These are phyloP conservation scores for Sycophaga agraensis DNA, from an alignment of 1,140 invertebrate genomes.

Conservation along the genomic window DNA sequence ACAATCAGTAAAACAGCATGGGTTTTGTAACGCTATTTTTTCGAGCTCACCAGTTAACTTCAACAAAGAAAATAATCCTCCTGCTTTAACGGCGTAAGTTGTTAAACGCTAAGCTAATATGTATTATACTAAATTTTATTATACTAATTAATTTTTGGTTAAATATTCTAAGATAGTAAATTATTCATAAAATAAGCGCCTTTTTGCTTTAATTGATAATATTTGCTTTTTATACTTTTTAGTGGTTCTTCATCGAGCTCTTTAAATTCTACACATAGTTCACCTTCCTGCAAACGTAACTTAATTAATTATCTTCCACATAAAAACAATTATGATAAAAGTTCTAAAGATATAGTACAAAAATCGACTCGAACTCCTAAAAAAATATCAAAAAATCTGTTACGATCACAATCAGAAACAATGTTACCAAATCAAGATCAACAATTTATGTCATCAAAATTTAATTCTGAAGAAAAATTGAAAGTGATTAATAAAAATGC, in stretches of 20 bases:
- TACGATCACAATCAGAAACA: conserved; percentile 31
- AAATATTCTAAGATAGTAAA: neutral
- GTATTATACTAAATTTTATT: neutral
- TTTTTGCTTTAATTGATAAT: no score
- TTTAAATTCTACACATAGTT: conserved; percentile 29
- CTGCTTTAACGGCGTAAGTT: conserved; percentile 36
- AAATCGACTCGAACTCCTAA: conserved; percentile 5
- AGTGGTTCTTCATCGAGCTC: neutral
- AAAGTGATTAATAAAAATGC: conserved; percentile 39
- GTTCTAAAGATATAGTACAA: conserved; percentile 25
- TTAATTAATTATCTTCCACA: conserved; percentile 18
- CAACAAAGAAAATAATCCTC: conserved; percentile 40
- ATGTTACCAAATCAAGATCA: conserved; percentile 31
- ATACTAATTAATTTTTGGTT: neutral
- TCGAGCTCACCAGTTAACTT: conserved; percentile 41
- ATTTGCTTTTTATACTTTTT: conserved; percentile 2
- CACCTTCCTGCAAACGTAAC: conserved; percentile 25
- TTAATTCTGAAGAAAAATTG: conserved; percentile 36
- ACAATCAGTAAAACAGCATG: conserved; percentile 25
- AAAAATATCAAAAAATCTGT: conserved; percentile 21
- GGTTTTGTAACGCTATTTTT: conserved; percentile 47
- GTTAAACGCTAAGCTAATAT: conserved; percentile 11
- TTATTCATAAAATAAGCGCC: no score
- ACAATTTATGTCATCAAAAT: conserved; percentile 23
- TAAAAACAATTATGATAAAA: conserved; percentile 8